Conservation (phyloP, 2,888 invertebrate genomes). For the Euclidia mi region DNA sequence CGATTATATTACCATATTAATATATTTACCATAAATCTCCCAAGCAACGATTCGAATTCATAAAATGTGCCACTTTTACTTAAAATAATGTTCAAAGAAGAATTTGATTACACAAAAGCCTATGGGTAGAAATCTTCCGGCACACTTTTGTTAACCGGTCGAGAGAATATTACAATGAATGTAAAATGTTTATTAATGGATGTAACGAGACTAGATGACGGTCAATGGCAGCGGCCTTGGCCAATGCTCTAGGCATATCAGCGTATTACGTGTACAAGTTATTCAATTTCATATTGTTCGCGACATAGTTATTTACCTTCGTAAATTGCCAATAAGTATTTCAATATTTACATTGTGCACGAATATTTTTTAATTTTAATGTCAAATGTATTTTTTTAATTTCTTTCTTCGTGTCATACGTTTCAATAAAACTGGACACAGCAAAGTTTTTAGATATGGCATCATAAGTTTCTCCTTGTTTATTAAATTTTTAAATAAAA, state of each 20-base stretch:
- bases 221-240: constrained; percentile 71
- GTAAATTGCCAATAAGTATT: too few relatives aligned
- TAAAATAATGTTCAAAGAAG: neutral
- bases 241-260: constrained; percentile 53
- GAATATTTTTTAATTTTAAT: too few relatives aligned
- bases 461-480: too few relatives aligned
- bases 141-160: constrained; percentile 47
- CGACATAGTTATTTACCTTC: neutral
- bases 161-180: constrained; percentile 61
- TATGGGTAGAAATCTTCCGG: constrained; percentile 23
- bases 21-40: constrained; percentile 25
- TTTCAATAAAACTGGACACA: too few relatives aligned
- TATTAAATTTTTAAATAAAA: too few relatives aligned
- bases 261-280: constrained; percentile 46
- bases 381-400: too few relatives aligned
- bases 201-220: constrained; percentile 52
- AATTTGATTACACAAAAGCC: constrained; percentile 27
- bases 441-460: too few relatives aligned
- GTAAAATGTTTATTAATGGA: constrained; percentile 76
- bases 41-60: constrained; percentile 31
- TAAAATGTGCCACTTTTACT: constrained; percentile 25
- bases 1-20: constrained; percentile 38
- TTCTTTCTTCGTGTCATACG: too few relatives aligned
- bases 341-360: too few relatives aligned
- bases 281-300: constrained; percentile 24